These are phyloP conservation scores for Sebastes trivittatus DNA, from an alignment of 2,797 vertebrate species.

Conservation along the genomic window DNA sequence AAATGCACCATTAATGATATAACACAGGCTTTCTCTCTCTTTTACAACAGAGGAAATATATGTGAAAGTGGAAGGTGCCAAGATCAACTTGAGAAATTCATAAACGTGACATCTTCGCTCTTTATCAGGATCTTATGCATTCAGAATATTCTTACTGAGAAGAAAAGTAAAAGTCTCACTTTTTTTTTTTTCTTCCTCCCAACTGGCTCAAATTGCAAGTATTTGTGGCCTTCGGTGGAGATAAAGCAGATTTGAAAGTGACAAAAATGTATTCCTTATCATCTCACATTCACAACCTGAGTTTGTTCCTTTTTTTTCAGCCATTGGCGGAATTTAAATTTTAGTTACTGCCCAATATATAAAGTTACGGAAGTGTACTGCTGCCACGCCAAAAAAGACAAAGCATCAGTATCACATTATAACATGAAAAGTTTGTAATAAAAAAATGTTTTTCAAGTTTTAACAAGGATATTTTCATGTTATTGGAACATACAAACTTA, in stretches of 20 bases:
- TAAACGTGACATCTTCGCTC: constrained; percentile 4
- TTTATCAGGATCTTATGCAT: constrained; percentile 6
- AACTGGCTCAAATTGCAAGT: neutral
- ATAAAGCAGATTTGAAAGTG: constrained; percentile 39
- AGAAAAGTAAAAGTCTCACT: neutral
- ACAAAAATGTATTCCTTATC: constrained; percentile 26
- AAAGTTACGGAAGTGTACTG: neutral
- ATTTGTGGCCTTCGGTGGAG: constrained; percentile 11
- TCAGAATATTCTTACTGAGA: constrained; percentile 2
- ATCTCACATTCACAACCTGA: constrained; percentile 2
- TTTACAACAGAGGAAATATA: constrained; percentile 2
- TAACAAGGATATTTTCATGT: neutral
- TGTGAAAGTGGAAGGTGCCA: neutral
- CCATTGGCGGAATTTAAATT: constrained; percentile 26
- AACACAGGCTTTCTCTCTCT: neutral
- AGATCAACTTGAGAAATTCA: constrained; percentile 9
- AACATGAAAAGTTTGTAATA: neutral
- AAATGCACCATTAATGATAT: constrained; percentile 39
- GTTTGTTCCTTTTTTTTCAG: neutral
- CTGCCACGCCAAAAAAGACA: neutral
- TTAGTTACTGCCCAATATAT: neutral
- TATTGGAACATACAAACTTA: neutral
- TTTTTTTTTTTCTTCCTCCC: neutral
- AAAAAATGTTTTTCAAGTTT: neutral
- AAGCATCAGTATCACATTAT: neutral